phyloP scores from a whole-genome alignment of 2,888 invertebrate species.

The Flexamia atlantica region DNA sequence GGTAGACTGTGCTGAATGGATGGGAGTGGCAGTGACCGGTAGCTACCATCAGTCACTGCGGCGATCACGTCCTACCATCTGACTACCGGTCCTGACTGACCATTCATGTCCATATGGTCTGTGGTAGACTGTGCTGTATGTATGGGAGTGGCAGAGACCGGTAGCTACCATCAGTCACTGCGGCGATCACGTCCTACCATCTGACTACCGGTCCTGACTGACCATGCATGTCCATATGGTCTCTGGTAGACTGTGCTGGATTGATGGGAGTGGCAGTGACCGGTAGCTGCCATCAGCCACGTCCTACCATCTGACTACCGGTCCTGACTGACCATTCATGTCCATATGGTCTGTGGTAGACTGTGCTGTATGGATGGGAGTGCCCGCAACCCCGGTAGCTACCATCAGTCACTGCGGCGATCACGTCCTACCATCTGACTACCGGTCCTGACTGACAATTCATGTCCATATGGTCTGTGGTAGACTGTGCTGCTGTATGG shows the following conservation, averaged over 20 bases:
- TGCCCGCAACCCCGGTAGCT: constrained; percentile 12
- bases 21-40: too few species aligned
- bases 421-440: constrained; percentile 28
- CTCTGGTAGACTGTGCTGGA: not conserved
- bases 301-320: constrained; percentile 29
- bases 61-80: constrained; percentile 30
- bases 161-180: constrained; percentile 55
- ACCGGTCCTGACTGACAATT: constrained; percentile 19
- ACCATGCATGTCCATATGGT: not conserved
- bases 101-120: constrained; percentile 1
- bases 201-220: constrained; percentile 35
- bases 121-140: not conserved
- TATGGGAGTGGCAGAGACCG: constrained; percentile 52
- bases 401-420: constrained; percentile 4
- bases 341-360: not conserved
- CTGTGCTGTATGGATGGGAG: constrained; percentile 4
- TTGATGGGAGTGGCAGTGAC: constrained; percentile 1
- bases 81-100: constrained; percentile 32
- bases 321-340: constrained; percentile 33
- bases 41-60: constrained; percentile 44
- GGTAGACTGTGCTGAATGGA: too few species aligned
- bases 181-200: constrained; percentile 36
- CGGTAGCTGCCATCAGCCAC: constrained; percentile 25
- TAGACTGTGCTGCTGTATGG: not conserved
- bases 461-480: not conserved